phyloP scores from a whole-genome alignment of 2,113 vertebrate genomes.

The Daphoenositta chrysoptera region DNA sequence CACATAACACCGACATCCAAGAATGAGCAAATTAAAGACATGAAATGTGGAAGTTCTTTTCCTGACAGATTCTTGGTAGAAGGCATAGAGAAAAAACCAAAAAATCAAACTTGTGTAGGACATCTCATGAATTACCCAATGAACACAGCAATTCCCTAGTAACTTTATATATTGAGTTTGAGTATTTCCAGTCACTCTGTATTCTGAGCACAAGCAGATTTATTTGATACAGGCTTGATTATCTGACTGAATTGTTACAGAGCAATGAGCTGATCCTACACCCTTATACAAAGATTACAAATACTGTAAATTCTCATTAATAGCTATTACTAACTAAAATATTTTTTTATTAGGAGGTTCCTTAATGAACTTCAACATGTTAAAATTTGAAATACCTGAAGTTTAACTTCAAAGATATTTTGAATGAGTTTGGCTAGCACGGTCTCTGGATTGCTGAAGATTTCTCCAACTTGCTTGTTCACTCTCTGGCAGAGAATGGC shows the following conservation, averaged over 20 bases:
- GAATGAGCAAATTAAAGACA: neutral
- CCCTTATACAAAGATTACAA: neutral
- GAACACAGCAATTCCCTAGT: neutral
- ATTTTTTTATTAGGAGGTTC: neutral
- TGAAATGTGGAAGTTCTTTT: neutral
- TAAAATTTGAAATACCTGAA: slow-evolving; percentile 82
- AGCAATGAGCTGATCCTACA: neutral
- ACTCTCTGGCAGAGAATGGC: slow-evolving; percentile 91
- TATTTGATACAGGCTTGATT: neutral
- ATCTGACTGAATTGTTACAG: neutral
- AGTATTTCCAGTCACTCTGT: neutral
- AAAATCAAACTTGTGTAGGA: neutral
- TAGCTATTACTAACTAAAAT: neutral
- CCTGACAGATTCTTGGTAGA: neutral
- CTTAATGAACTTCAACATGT: neutral
- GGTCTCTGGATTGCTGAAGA: slow-evolving; percentile 95
- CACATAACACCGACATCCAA: neutral
- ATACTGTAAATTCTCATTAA: neutral
- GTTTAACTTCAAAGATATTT: slow-evolving; percentile 95
- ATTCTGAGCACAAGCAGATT: neutral
- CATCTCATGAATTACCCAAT: neutral
- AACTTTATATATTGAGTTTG: neutral
- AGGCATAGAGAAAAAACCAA: neutral
- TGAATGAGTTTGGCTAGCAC: slow-evolving; percentile 98
- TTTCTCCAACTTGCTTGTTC: slow-evolving; percentile 95